A percentile compares a stretch with the other conserved stretches of the same genome.
phyloP scores from a whole-genome alignment of 2,888 invertebrate genomes.

The Nomada lathburiana region DNA sequence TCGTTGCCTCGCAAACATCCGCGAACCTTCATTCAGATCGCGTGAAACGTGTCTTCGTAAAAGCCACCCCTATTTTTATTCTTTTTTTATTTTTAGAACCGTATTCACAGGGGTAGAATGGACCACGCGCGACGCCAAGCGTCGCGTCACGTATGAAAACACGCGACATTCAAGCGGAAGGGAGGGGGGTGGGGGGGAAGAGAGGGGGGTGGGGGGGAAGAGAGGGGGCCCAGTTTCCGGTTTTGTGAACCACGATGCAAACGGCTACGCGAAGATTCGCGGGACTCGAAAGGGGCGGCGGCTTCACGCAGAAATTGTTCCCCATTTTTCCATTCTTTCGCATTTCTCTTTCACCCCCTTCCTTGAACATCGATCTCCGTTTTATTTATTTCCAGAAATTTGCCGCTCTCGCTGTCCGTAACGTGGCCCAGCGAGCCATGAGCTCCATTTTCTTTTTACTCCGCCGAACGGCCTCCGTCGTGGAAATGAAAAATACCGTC shows the following conservation, averaged over 20 bases:
- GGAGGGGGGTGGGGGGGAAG: constrained; percentile 1
- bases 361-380: too few relatives aligned
- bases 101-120: constrained; percentile 29
- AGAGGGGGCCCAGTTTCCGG: constrained; percentile 8
- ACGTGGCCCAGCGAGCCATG: too few relatives aligned
- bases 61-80: not conserved
- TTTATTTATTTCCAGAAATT: too few relatives aligned
- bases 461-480: too few relatives aligned
- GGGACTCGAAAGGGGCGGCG: too few relatives aligned
- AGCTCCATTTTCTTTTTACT: too few relatives aligned
- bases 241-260: not conserved
- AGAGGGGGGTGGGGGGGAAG: not conserved
- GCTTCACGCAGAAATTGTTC: too few relatives aligned
- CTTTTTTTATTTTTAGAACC: not conserved
- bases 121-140: constrained; percentile 12
- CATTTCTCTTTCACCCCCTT: too few relatives aligned
- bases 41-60: not conserved
- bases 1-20: not conserved
- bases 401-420: too few relatives aligned
- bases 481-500: too few relatives aligned
- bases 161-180: constrained; percentile 16
- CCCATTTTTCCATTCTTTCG: too few relatives aligned
- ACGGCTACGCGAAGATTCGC: too few relatives aligned
- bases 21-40: constrained; percentile 5
- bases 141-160: constrained; percentile 33